A percentile compares a stretch with the other conserved stretches of the same genome.
These are phyloP conservation scores for Anas bernieri DNA, from an alignment of 2,797 vertebrate genomes.

Conservation along the genomic window DNA sequence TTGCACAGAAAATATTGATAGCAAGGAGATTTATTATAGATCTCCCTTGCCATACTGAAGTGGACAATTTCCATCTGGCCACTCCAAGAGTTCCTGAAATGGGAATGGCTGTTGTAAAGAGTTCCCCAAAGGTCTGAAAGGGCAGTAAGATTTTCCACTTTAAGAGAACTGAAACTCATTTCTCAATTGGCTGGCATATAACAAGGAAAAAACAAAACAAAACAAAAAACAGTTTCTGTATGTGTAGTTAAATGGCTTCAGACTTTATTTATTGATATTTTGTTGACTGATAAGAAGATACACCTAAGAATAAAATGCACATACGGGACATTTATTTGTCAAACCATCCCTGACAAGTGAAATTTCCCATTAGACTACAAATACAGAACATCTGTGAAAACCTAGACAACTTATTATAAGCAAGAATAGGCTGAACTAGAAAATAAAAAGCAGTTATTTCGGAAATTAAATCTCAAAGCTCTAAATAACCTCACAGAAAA, in stretches of 20 bases:
- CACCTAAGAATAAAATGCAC: conserved; percentile 29
- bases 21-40: neutral
- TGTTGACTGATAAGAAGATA: conserved; percentile 29
- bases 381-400: conserved; percentile 61
- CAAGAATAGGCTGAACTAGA: neutral
- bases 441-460: conserved; percentile 35
- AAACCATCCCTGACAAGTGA: conserved; percentile 45
- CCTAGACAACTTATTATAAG: neutral
- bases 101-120: neutral
- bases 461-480: neutral
- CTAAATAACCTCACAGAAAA: neutral
- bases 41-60: neutral
- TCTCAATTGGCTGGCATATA: neutral
- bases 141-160: neutral
- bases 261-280: conserved; percentile 37
- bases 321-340: conserved; percentile 52
- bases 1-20: neutral
- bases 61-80: neutral
- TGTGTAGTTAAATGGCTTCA: neutral
- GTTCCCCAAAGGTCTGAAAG: neutral
- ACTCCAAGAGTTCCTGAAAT: neutral
- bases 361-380: conserved; percentile 49
- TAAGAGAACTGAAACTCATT: neutral
- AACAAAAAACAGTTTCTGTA: neutral
- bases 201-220: neutral